Percentiles rank a stretch among this genome's conserved stretches.
These are phyloP conservation scores for Oenanthe oenanthe DNA, from an alignment of 2,113 vertebrate species.

Conservation along the genomic window DNA sequence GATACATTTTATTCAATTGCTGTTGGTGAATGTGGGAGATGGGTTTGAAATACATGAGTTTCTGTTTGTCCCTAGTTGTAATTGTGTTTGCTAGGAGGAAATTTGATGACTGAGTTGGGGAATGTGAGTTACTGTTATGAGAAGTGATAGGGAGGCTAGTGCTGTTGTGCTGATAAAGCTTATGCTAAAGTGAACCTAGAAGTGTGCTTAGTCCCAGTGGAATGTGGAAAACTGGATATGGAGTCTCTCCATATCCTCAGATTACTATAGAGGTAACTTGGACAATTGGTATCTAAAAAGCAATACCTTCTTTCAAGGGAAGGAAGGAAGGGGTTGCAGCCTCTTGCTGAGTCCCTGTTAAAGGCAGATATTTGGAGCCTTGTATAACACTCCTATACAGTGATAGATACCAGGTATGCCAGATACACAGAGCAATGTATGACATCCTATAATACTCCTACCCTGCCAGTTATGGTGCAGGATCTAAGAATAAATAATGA, in stretches of 20 bases:
- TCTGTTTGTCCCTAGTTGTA: not conserved
- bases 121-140: not conserved
- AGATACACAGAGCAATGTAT: not conserved
- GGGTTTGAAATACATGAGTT: not conserved
- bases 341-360: not conserved
- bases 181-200: not conserved
- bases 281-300: not conserved
- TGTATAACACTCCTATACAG: not conserved
- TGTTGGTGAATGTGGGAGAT: not conserved
- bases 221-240: not conserved
- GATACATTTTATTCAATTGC: not conserved
- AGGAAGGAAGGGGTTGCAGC: not conserved
- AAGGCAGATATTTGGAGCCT: not conserved
- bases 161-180: not conserved
- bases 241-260: not conserved
- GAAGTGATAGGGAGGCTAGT: not conserved
- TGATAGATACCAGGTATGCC: not conserved
- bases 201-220: not conserved
- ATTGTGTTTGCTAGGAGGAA: not conserved
- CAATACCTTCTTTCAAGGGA: not conserved
- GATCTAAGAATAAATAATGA: not conserved
- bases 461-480: not conserved
- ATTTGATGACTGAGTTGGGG: not conserved
- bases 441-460: not conserved
- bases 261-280: not conserved